phyloP scores from a whole-genome alignment of 2,888 invertebrate genomes.

The Yponomeuta plumbellus region DNA sequence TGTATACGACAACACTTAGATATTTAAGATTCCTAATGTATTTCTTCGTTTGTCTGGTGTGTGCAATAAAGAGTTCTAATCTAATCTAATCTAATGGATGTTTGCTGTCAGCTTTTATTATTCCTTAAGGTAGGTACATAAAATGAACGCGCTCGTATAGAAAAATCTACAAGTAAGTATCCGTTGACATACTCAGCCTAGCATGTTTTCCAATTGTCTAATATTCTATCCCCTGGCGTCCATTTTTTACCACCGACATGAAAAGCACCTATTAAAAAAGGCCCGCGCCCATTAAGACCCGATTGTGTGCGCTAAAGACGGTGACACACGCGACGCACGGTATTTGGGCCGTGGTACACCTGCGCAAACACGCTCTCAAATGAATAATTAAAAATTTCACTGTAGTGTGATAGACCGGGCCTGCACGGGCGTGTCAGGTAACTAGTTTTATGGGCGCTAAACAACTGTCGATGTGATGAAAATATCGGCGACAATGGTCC shows the following conservation, averaged over 20 bases:
- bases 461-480: constrained; percentile 16
- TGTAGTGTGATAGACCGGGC: constrained; percentile 6
- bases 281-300: constrained; percentile 1
- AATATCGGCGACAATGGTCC: background rate
- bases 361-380: constrained; percentile 48
- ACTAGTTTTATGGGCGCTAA: background rate
- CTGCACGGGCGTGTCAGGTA: constrained; percentile 11
- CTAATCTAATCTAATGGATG: no score
- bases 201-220: background rate
- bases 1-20: no score
- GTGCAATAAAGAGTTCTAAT: no score
- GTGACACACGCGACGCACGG: constrained; percentile 26
- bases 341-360: constrained; percentile 55
- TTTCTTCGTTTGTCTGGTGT: no score
- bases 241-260: background rate
- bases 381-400: constrained; percentile 43
- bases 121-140: no score
- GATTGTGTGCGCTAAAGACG: constrained; percentile 7
- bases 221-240: background rate
- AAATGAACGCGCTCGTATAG: no score
- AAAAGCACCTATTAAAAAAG: background rate
- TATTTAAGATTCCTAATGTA: no score
- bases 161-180: no score
- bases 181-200: background rate
- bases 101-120: no score